Evolutionary conservation across 2,888 invertebrate genomes (phyloP).

Genomic region (Eristalis intricaria): DNA sequence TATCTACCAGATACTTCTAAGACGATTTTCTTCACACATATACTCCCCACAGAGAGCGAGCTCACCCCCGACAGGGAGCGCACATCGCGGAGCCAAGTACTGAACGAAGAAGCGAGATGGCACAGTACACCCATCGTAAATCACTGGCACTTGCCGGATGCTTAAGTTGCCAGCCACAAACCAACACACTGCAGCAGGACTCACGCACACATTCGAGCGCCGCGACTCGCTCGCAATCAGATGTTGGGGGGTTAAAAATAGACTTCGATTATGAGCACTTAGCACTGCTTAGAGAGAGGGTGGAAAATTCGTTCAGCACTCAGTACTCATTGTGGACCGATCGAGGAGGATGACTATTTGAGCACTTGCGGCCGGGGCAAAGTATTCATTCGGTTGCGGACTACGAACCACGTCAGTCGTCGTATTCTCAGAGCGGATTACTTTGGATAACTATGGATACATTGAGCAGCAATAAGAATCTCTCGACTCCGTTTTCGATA

Average conservation of each 20-base stretch:
- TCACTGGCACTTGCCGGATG: conserved; percentile 69
- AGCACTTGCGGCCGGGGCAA: conserved; percentile 64
- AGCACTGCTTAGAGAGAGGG: conserved; percentile 68
- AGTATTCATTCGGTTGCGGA: conserved; percentile 68
- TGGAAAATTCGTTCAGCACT: conserved; percentile 60
- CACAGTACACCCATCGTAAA: conserved; percentile 64
- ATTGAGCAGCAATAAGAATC: conserved; percentile 76
- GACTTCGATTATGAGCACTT: conserved; percentile 69
- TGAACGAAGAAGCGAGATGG: conserved; percentile 51
- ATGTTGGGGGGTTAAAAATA: conserved; percentile 60
- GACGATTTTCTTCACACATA: conserved; percentile 69
- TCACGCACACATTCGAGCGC: conserved; percentile 31
- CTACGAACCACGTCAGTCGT: conserved; percentile 51
- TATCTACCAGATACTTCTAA: conserved; percentile 67
- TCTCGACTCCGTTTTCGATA: conserved; percentile 87
- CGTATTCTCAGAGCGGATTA: conserved; percentile 17
- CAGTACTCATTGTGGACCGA: conserved; percentile 63
- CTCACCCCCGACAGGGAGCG: conserved; percentile 47
- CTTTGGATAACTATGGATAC: conserved; percentile 64
- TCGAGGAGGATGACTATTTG: conserved; percentile 70
- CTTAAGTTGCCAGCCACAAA: conserved; percentile 71
- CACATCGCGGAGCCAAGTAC: conserved; percentile 12
- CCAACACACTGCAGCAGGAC: conserved; percentile 40
- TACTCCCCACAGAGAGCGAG: conserved; percentile 52
- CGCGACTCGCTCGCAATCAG: not conserved